phyloP scores from a whole-genome alignment of 2,113 vertebrate genomes.

The Elanoides forficatus region DNA sequence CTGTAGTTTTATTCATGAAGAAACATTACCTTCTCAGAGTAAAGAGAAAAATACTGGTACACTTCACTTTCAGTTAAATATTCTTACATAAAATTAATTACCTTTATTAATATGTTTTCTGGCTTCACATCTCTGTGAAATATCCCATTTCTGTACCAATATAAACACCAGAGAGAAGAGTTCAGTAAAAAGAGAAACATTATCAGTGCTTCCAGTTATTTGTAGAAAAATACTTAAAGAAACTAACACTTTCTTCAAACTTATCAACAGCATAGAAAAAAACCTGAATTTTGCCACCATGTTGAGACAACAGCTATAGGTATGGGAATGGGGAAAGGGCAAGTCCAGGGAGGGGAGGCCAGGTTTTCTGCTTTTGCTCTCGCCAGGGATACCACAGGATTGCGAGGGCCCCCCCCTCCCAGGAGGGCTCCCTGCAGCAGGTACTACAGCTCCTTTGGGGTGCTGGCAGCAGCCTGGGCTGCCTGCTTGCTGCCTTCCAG shows the following conservation, averaged over 20 bases:
- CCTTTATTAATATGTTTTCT: slow-evolving; percentile 89
- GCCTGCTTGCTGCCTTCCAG: background rate
- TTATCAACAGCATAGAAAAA: background rate
- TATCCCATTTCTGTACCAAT: slow-evolving; percentile 78
- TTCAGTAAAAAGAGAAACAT: background rate
- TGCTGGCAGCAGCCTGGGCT: background rate
- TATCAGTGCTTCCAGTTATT: background rate
- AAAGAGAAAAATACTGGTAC: background rate
- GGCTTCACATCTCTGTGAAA: slow-evolving; percentile 91
- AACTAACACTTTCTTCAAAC: background rate
- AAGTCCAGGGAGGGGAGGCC: background rate
- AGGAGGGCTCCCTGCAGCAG: background rate
- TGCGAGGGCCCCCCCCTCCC: background rate
- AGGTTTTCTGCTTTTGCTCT: background rate
- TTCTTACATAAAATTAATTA: slow-evolving; percentile 53
- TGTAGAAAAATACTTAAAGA: background rate
- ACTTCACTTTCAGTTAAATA: background rate
- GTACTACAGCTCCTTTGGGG: background rate
- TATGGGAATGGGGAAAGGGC: background rate
- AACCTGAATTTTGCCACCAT: background rate
- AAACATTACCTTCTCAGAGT: background rate
- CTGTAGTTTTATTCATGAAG: background rate
- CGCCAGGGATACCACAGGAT: no score
- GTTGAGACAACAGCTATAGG: background rate
- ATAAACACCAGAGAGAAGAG: background rate